These are phyloP conservation scores for Calliopsis andreniformis DNA, from an alignment of 1,140 invertebrate species.

Conservation along the genomic window DNA sequence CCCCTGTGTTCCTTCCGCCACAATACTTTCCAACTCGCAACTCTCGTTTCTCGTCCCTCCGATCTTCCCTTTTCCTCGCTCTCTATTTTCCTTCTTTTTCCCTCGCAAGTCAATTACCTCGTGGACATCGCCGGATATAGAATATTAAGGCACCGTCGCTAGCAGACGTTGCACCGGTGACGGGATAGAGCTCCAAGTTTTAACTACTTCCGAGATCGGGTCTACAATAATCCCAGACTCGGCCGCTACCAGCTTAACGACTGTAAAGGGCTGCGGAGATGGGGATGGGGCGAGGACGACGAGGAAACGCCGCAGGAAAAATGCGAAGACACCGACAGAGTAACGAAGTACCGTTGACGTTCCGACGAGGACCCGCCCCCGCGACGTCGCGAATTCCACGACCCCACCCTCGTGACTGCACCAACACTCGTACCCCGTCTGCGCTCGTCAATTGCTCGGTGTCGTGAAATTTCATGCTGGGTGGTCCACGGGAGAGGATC, in stretches of 20 bases:
- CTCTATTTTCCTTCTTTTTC: conserved; percentile 1
- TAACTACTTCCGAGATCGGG: conserved; percentile 68
- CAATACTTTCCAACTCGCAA: background rate
- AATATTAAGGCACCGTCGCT: conserved; percentile 62
- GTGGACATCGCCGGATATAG: conserved; percentile 60
- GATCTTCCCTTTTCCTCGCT: background rate
- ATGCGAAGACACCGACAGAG: conserved; percentile 6
- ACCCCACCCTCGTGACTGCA: background rate
- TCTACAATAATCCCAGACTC: conserved; percentile 60
- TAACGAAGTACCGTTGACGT: conserved; percentile 38
- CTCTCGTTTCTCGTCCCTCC: background rate
- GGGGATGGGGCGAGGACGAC: background rate
- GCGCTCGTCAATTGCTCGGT: background rate
- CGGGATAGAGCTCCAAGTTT: conserved; percentile 57
- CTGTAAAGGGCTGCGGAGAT: conserved; percentile 21
- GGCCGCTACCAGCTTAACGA: conserved; percentile 48
- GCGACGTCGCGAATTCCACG: conserved; percentile 1
- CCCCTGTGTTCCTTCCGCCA: no score
- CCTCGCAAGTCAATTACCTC: conserved; percentile 61
- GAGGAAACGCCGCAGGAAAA: conserved; percentile 40
- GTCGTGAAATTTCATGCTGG: conserved; percentile 20
- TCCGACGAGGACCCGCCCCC: background rate
- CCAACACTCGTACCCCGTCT: background rate
- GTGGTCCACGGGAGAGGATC: background rate
- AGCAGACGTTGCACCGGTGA: conserved; percentile 42